Percentiles rank a stretch among this genome's conserved stretches.
Conservation (phyloP, 2,797 vertebrate genomes). For the Sphaeramia orbicularis region DNA sequence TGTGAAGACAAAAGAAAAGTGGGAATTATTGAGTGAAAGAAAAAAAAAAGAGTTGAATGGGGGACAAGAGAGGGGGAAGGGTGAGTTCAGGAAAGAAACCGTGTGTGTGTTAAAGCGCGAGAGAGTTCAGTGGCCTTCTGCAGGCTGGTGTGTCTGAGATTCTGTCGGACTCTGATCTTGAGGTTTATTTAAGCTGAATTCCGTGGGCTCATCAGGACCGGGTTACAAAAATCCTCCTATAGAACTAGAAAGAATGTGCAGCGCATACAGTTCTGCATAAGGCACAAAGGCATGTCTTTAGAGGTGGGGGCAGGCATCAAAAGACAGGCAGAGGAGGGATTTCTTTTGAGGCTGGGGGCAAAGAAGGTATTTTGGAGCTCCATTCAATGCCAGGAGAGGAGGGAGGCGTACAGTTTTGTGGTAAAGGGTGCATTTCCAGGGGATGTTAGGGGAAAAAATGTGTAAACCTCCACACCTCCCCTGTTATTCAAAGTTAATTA, state of each 20-base stretch:
- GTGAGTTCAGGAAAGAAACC: constrained; percentile 17
- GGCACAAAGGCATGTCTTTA: constrained; percentile 87
- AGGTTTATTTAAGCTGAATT: constrained; percentile 88
- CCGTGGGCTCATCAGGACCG: constrained; percentile 84
- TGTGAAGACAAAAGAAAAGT: constrained; percentile 32
- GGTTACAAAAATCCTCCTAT: constrained; percentile 86
- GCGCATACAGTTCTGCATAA: constrained; percentile 85
- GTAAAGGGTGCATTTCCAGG: constrained; percentile 60
- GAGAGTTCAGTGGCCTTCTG: constrained; percentile 73
- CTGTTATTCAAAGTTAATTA: constrained; percentile 39
- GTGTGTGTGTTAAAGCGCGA: constrained; percentile 35
- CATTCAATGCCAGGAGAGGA: constrained; percentile 67
- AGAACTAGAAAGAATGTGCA: constrained; percentile 87
- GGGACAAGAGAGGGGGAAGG: constrained; percentile 33
- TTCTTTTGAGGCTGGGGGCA: constrained; percentile 83
- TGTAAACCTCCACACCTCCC: constrained; percentile 35
- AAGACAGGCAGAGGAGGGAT: constrained; percentile 84
- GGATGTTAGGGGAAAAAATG: constrained; percentile 58
- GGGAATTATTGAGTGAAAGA: constrained; percentile 38
- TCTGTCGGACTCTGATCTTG: constrained; percentile 81
- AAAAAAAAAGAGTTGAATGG: constrained; percentile 18
- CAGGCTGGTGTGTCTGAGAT: constrained; percentile 75
- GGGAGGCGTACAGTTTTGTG: constrained; percentile 55
- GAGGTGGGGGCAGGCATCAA: constrained; percentile 83
- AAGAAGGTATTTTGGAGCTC: constrained; percentile 79